Evolutionary conservation across 2,888 invertebrate species (phyloP).

Genomic region (Ornithoptera priamus): DNA sequence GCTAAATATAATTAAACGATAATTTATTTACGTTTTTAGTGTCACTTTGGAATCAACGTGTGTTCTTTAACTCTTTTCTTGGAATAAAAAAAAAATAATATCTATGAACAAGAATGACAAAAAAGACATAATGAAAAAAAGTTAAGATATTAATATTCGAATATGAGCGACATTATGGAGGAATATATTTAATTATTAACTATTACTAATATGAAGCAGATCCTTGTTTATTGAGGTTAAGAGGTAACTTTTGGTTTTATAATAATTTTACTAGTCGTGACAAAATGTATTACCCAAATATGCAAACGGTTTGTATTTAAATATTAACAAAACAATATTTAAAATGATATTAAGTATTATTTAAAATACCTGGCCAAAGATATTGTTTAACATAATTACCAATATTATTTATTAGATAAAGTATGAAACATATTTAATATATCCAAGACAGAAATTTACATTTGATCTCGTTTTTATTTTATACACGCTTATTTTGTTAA

Average conservation of each 20-base stretch:
- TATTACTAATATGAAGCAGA: neutral
- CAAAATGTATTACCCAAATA: neutral
- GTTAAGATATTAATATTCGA: neutral
- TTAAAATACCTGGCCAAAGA: neutral
- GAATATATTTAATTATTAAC: neutral
- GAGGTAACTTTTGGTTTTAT: neutral
- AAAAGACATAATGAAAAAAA: neutral
- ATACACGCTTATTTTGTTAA: slow-evolving; percentile 38
- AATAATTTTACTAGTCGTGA: neutral
- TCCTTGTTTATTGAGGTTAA: neutral
- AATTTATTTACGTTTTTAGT: neutral
- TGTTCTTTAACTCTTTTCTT: neutral
- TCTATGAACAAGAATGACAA: neutral
- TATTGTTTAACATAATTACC: neutral
- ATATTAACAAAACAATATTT: neutral
- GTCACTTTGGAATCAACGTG: neutral
- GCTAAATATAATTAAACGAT: neutral
- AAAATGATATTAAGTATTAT: neutral
- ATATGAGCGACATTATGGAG: neutral
- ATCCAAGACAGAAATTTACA: slow-evolving; percentile 34
- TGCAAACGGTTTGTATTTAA: neutral
- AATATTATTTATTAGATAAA: neutral
- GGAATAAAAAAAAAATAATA: neutral
- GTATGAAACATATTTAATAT: neutral
- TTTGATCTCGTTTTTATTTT: slow-evolving; percentile 31